Percentiles rank a stretch among this genome's conserved stretches.
These are phyloP conservation scores for Empidonax traillii DNA, from an alignment of 2,113 vertebrate species.

Conservation along the genomic window DNA sequence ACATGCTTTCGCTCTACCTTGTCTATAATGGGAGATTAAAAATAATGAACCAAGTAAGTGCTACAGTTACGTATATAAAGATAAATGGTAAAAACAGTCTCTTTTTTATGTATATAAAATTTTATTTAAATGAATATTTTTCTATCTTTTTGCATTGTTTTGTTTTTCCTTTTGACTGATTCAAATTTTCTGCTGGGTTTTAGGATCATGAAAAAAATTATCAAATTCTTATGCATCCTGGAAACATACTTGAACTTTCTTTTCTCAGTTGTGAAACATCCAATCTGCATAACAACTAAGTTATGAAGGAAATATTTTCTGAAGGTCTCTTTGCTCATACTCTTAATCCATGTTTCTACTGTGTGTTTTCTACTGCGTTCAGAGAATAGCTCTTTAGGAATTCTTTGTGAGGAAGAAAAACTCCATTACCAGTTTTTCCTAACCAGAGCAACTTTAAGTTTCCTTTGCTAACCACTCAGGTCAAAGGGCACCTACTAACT, in stretches of 20 bases:
- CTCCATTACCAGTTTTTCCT: not conserved
- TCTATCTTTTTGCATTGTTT: not conserved
- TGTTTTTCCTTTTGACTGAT: not conserved
- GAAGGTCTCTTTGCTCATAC: not conserved
- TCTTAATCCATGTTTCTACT: not conserved
- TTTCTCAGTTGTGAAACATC: not conserved
- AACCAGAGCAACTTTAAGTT: not conserved
- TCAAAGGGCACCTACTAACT: not conserved
- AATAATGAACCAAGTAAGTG: not conserved
- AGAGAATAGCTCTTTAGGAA: not conserved
- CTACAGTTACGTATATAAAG: not conserved
- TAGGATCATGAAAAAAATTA: not conserved
- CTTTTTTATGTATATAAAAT: not conserved
- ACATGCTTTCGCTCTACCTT: not conserved
- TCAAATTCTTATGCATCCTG: not conserved
- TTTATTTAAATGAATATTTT: not conserved
- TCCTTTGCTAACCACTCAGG: not conserved
- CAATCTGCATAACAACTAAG: not conserved
- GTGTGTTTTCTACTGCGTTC: not conserved
- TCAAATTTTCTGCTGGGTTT: not conserved
- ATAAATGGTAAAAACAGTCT: not conserved
- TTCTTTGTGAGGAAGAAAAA: not conserved
- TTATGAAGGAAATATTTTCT: not conserved
- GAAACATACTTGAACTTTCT: not conserved
- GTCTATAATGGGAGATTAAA: not conserved